phyloP scores from a whole-genome alignment of 2,797 vertebrate species.

The Phataginus tricuspis region DNA sequence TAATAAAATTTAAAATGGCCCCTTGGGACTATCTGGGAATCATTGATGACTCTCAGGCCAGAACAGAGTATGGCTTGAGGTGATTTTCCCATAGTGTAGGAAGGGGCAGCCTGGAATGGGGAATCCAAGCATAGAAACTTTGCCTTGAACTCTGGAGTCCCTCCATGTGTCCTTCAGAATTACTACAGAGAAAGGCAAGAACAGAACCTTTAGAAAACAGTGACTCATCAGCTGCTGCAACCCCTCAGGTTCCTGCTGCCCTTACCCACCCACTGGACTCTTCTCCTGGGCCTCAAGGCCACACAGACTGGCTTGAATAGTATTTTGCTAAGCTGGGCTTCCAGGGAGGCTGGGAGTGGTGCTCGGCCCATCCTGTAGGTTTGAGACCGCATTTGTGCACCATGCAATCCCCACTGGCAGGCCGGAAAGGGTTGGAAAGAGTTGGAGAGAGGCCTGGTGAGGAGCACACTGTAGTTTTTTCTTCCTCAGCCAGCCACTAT shows the following conservation, averaged over 20 bases:
- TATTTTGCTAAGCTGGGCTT: background rate
- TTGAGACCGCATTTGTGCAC: background rate
- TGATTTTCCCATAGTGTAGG: background rate
- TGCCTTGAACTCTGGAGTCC: background rate
- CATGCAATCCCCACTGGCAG: background rate
- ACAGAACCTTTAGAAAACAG: background rate
- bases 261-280: constrained; percentile 31
- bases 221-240: background rate
- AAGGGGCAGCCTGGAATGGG: background rate
- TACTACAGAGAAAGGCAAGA: constrained; percentile 40
- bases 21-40: constrained; percentile 32
- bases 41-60: constrained; percentile 5
- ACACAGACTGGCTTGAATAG: background rate
- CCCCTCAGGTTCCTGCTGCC: background rate
- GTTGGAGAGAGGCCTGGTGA: constrained; percentile 9
- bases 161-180: constrained; percentile 5
- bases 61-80: background rate
- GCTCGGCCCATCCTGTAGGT: background rate
- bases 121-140: constrained; percentile 49
- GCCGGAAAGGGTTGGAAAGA: background rate
- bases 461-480: constrained; percentile 51
- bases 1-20: constrained; percentile 57
- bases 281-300: background rate
- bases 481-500: constrained; percentile 18
- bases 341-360: background rate